Evolutionary conservation across 2,113 vertebrate genomes (phyloP).

Genomic region (Caranx melampygus): DNA sequence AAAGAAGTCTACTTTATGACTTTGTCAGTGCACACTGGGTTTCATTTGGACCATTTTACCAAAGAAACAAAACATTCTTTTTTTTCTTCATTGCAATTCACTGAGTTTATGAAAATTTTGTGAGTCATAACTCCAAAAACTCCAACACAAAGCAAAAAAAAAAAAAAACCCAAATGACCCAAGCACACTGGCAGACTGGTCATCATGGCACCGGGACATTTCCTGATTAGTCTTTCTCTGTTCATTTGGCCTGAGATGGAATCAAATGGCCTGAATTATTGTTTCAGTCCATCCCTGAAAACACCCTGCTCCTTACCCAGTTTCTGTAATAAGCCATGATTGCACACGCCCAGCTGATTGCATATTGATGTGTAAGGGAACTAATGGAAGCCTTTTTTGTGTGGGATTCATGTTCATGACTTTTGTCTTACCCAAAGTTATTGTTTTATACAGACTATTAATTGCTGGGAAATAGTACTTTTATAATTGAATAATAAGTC

Average conservation of each 20-base stretch:
- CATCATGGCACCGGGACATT: too few species aligned
- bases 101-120: background rate
- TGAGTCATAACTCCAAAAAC: background rate
- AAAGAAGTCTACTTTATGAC: background rate
- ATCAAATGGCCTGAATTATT: too few species aligned
- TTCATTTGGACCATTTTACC: background rate
- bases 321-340: background rate
- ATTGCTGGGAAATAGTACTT: background rate
- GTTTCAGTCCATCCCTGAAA: too few species aligned
- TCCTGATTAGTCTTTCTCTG: too few species aligned
- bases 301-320: background rate
- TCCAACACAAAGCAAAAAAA: background rate
- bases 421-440: background rate
- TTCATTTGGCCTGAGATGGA: too few species aligned
- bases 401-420: background rate
- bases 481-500: background rate
- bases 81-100: background rate
- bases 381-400: background rate
- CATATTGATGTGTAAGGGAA: background rate
- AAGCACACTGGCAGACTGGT: too few species aligned
- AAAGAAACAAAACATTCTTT: background rate
- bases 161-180: too few species aligned
- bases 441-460: background rate
- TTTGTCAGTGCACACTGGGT: background rate
- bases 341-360: background rate